Evolutionary conservation across 2,797 vertebrate genomes (phyloP), one percentile per base, ranked within the genome.

Genomic region (Chaetophractus vellerosus): DNA sequence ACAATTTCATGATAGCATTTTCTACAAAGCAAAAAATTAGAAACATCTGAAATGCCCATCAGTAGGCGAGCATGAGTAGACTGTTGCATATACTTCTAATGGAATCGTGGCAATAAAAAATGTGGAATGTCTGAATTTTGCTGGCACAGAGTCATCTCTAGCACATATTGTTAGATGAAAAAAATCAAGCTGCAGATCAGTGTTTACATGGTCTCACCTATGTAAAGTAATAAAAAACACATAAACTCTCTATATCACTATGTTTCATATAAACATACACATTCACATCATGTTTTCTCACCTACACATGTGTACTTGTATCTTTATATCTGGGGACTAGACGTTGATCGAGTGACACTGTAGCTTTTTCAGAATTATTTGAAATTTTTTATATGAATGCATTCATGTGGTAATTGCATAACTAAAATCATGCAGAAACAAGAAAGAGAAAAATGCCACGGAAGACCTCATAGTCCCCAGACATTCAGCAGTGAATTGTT

Each of bases 61-160:
- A 64, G n/a, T 55, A 85, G 18, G 59, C 38, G 83, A 81, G 11
- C 48, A n/a, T 50, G 21, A 21, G 16, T 76, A 50, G 69, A 93
- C 26, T 72, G 5, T 15, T 38, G 14, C 3, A 78, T 2, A n/a
- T 64, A 74, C 15, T 15, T 68, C n/a, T 45, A 69, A 57, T 57
- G 23, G 21, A 79, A 89, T 74, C 63, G 45, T 80, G 26, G 59
- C 57, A 59, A 19, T 87, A 52, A 91, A 75, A 75, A 96, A 82
- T 33, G 31, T 89, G 12, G 9, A 92, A 5, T 85, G 36, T 84
- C 38, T 91, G 69, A 55, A 76, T 95, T 95, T 66, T 85, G 28
- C 21, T 78, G n/a, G 72, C 21, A 80, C 36, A 81, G 68, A 69
- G 55, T 88, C 19, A 38, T 52, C 28, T 66, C 38, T 79, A n/a